Evolutionary conservation across 1,140 invertebrate genomes (phyloP), one percentile per base, ranked within the genome.

Genomic region (Reticulitermes speratus): DNA sequence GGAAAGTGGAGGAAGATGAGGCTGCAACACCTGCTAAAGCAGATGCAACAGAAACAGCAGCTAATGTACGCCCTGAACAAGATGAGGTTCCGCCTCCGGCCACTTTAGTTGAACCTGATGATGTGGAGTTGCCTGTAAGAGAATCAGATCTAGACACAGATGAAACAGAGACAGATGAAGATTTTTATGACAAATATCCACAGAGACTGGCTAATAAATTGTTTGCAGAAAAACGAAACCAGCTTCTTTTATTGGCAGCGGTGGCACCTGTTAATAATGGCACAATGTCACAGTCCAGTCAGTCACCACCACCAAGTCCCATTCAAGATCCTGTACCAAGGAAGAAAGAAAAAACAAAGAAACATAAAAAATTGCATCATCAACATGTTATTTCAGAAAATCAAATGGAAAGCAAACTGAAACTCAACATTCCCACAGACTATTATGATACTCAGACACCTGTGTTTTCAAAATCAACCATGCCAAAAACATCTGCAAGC

Each of bases 131-230:
- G 16, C 91, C 92, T 16, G 93, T 96, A 81, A 91, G 92, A 45
- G 96, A 97, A 91, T 96, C 96, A 1, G 96, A 97, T 89, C 92
- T 97, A 21, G 96, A 97, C 87, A 97, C 96, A 0, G 94, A 95
- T 44, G 95, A 97, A 89, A 95, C 96, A 52, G 95, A 96, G 81
- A 96, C 96, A 3, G 96, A 97, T 90, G 96, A 97, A 91, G 96
- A 96, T 88, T 97, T 97, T 91, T 97, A 97, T 89, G 96, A 97
- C 89, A 93, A 96, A 88, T 92, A 96, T 91, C 96, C 96, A 2
- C 95, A 96, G 87, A 92, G 92, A 87, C 89, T 95, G 82, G 94
- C 94, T 2, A 95, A 93, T 86, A 95, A 96, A 90, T 85, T 95
- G 83, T 88, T 96, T 44, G 93, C 93, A 19, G 95, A 96, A 88